Evolutionary conservation across 2,113 vertebrate genomes (phyloP).

Genomic region (Larimichthys polyactis): DNA sequence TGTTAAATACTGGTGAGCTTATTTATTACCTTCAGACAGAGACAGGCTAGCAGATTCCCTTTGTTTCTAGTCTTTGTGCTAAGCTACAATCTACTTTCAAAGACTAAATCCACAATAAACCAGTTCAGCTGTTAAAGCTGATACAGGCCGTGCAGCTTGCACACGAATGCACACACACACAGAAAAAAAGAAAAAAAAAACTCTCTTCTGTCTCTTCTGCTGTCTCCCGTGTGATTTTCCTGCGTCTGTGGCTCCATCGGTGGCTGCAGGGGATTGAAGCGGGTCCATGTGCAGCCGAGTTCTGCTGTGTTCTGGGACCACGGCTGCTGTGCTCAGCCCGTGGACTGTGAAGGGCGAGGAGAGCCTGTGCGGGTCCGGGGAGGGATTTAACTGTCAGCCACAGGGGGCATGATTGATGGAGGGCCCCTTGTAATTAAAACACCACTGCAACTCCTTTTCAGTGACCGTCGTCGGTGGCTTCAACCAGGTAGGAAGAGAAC

Average conservation of each 20-base stretch:
- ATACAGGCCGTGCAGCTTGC: no score
- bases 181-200: not conserved
- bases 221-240: constrained; percentile 42
- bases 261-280: constrained; percentile 38
- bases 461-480: constrained; percentile 32
- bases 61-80: no score
- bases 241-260: constrained; percentile 38
- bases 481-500: constrained; percentile 45
- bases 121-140: not conserved
- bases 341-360: constrained; percentile 78
- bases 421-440: constrained; percentile 70
- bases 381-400: constrained; percentile 76
- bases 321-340: constrained; percentile 49
- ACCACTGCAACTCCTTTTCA: constrained; percentile 41
- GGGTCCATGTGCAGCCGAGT: constrained; percentile 22
- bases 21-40: no score
- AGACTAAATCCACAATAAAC: not conserved
- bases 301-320: constrained; percentile 44
- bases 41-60: no score
- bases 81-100: no score
- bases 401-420: constrained; percentile 65
- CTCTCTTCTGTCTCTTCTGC: not conserved
- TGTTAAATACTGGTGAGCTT: no score
- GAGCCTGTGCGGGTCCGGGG: constrained; percentile 50
- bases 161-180: not conserved